Evolutionary conservation across 1,140 invertebrate species (phyloP), one percentile per base, ranked within the genome.

Genomic region (Drosophila sechellia): DNA sequence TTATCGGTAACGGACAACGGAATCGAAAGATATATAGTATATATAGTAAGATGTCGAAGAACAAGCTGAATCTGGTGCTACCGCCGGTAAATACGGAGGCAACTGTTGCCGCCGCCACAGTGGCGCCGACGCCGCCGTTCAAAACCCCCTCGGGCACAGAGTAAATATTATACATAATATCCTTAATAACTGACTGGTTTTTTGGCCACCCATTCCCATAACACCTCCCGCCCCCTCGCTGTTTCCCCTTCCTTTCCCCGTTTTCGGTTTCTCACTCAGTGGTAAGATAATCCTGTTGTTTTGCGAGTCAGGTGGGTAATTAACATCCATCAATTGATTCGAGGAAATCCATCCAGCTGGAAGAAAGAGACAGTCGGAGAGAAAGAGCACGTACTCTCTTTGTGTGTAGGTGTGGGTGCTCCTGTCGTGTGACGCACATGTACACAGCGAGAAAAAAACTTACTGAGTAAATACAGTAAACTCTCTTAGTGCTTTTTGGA

Each of bases 41-140:
- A 35, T 20, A 34, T 6, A 13, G 8, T 6, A 17, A 31, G 6
- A 97, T 97, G 96, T 97, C 96, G 79, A 98, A 98, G 93, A 98
- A 98, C 93, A 98, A 98, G 93, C 94, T 98, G 84, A 98, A 98
- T 92, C 93, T 98, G 92, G 98, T 97, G 83, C 94, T 98, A 89
- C 97, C 97, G 80, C 96, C 96, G 87, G 96, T 96, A 79, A 96
- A 96, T 64, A 96, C 97, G 74, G 97, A 98, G 91, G 94, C 95
- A 79, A 94, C 95, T 77, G 90, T 85, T 69, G 90, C 83, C 31
- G 95, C 95, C 46, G 71, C 89, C 64, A 95, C 96, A 58, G 95
- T 95, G 68, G 95, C 95, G 80, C 95, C 95, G 92, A 94, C 95
- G 17, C 93, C 94, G 57, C 94, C 94, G 65, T 93, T 94, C 39